phyloP scores from a whole-genome alignment of 35 echinoderm and acorn worm species.

The Eucidaris tribuloides region DNA sequence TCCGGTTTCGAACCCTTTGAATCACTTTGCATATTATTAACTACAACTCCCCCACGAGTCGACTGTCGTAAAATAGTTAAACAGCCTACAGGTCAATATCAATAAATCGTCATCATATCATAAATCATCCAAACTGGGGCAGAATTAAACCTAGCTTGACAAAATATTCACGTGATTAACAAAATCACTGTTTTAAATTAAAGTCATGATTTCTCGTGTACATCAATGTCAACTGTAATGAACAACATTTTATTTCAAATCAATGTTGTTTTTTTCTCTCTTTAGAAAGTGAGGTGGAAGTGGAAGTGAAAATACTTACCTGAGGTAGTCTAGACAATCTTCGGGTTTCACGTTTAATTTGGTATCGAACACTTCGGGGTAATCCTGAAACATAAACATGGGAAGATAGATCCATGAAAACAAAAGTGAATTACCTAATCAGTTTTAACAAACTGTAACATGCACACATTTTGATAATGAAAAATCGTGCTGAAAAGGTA shows the following conservation, averaged over 20 bases:
- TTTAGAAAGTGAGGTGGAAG: no score
- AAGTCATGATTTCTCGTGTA: not conserved
- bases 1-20: no score
- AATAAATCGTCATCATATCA: no score
- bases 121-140: not conserved
- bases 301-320: conserved; percentile 45
- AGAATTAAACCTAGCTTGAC: not conserved
- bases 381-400: conserved; percentile 55
- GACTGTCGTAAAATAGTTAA: no score
- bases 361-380: conserved; percentile 78
- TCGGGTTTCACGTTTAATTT: conserved; percentile 82
- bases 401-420: not conserved
- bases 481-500: not conserved
- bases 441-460: not conserved
- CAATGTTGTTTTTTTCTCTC: no score
- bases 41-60: no score
- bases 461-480: not conserved
- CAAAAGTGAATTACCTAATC: not conserved
- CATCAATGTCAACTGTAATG: not conserved
- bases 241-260: no score
- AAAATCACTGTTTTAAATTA: not conserved
- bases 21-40: no score
- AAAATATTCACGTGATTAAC: not conserved
- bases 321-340: conserved; percentile 82
- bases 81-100: no score